Percentiles rank a stretch among this genome's conserved stretches.
phyloP scores from a whole-genome alignment of 2,888 invertebrate genomes.

The Lithophane semibrunnea region DNA sequence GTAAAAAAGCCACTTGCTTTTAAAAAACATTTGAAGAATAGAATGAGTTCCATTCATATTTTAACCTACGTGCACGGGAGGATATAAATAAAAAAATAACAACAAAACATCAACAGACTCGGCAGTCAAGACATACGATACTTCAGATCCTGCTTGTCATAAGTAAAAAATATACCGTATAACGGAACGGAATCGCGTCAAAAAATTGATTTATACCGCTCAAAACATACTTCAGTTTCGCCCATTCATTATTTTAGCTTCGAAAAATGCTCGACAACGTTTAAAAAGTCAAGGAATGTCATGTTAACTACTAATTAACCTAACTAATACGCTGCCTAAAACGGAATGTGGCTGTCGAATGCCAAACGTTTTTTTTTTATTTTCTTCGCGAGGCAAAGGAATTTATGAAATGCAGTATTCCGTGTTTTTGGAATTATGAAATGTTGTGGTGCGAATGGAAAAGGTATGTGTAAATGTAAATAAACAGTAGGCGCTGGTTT shows the following conservation, averaged over 20 bases:
- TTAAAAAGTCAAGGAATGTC: slow-evolving; percentile 71
- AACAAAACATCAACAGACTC: slow-evolving; percentile 72
- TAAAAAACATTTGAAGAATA: slow-evolving; percentile 53
- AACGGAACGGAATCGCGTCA: slow-evolving; percentile 85
- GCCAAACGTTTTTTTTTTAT: slow-evolving; percentile 71
- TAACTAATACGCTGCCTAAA: slow-evolving; percentile 77
- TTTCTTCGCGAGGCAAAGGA: slow-evolving; percentile 54
- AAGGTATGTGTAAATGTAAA: slow-evolving; percentile 18
- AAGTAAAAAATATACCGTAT: slow-evolving; percentile 81
- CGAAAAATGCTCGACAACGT: slow-evolving; percentile 67
- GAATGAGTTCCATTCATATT: slow-evolving; percentile 64
- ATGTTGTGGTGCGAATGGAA: slow-evolving; percentile 41
- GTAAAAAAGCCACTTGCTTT: slow-evolving; percentile 32
- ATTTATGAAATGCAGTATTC: slow-evolving; percentile 49
- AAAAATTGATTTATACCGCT: slow-evolving; percentile 86
- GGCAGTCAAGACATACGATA: slow-evolving; percentile 80
- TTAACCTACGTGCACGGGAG: slow-evolving; percentile 70
- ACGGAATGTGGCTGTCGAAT: slow-evolving; percentile 78
- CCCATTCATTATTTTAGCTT: slow-evolving; percentile 63
- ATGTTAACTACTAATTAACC: slow-evolving; percentile 85
- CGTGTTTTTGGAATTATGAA: slow-evolving; percentile 44
- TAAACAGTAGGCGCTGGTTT: slow-evolving; percentile 30
- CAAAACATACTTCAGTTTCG: slow-evolving; percentile 72
- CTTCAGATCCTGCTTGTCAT: slow-evolving; percentile 85
- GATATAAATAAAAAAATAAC: slow-evolving; percentile 77